Evolutionary conservation across 2,797 vertebrate genomes (phyloP).

Genomic region (Coregonus suidteri): DNA sequence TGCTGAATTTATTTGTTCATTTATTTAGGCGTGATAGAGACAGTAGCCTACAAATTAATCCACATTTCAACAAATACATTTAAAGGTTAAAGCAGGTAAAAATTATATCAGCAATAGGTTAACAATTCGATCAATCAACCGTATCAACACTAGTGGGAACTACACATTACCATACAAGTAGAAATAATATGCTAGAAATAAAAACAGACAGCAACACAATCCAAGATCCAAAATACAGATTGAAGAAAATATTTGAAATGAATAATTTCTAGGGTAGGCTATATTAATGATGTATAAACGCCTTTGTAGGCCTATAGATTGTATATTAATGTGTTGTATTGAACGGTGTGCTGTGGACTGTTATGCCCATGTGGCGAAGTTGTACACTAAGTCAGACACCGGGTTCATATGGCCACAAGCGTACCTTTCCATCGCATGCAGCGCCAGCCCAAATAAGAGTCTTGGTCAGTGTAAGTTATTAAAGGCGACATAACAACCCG

Average conservation of each 20-base stretch:
- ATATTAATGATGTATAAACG: not conserved
- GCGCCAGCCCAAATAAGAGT: conserved; percentile 64
- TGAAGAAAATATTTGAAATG: not conserved
- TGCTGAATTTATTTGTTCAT: not conserved
- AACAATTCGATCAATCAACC: not conserved
- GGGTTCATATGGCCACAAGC: conserved; percentile 64
- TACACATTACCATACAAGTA: too few species aligned
- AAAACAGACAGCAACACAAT: not conserved
- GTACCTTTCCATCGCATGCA: conserved; percentile 51
- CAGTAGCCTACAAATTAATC: not conserved
- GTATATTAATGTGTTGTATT: not conserved
- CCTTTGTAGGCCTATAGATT: not conserved
- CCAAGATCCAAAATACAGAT: too few species aligned
- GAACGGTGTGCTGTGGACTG: not conserved
- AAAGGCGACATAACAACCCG: too few species aligned
- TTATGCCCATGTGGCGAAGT: conserved; percentile 34
- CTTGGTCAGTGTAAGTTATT: not conserved
- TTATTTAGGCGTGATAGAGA: not conserved
- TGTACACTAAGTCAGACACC: conserved; percentile 61
- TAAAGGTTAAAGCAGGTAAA: not conserved
- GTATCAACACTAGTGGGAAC: not conserved
- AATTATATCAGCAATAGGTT: not conserved
- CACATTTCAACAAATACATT: not conserved
- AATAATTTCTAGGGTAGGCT: not conserved
- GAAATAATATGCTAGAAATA: too few species aligned